These are phyloP conservation scores for Drosophila repleta DNA, from an alignment of 1,140 invertebrate species.

Conservation along the genomic window DNA sequence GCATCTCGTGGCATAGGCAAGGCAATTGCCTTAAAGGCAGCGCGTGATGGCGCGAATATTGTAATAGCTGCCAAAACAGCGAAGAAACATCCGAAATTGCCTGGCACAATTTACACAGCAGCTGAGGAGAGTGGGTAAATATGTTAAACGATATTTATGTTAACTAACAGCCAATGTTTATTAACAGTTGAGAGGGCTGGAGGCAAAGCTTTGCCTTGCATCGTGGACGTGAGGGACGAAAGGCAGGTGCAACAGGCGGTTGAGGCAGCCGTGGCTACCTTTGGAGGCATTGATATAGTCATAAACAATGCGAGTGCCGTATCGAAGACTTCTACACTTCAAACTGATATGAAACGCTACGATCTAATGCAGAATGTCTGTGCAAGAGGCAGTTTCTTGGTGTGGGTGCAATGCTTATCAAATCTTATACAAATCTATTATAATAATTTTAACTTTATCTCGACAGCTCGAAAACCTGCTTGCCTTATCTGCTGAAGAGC, in stretches of 20 bases:
- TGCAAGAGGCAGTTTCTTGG: constrained; percentile 95
- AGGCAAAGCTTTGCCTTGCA: constrained; percentile 95
- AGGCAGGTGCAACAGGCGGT: constrained; percentile 92
- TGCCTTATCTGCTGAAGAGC: constrained; percentile 95
- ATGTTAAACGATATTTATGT: not conserved
- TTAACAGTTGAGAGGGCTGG: constrained; percentile 93
- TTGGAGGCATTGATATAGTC: constrained; percentile 98
- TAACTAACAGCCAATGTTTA: constrained; percentile 1
- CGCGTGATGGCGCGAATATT: constrained; percentile 97
- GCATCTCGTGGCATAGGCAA: constrained; percentile 99
- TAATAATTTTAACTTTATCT: constrained; percentile 84
- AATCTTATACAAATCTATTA: not conserved
- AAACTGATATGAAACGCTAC: constrained; percentile 97
- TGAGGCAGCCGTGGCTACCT: constrained; percentile 93
- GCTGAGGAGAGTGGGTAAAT: constrained; percentile 94
- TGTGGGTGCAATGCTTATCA: constrained; percentile 86
- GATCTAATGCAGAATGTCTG: constrained; percentile 97
- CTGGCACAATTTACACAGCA: constrained; percentile 98
- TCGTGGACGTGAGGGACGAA: constrained; percentile 97
- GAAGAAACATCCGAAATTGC: constrained; percentile 96
- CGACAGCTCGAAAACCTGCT: constrained; percentile 96
- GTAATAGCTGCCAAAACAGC: constrained; percentile 98
- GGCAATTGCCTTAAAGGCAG: constrained; percentile 96
- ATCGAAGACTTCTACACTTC: constrained; percentile 92
- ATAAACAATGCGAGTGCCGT: constrained; percentile 99